Base-by-base conservation (phyloP, 2,888 invertebrate species). In the Thereva unica region DNA sequence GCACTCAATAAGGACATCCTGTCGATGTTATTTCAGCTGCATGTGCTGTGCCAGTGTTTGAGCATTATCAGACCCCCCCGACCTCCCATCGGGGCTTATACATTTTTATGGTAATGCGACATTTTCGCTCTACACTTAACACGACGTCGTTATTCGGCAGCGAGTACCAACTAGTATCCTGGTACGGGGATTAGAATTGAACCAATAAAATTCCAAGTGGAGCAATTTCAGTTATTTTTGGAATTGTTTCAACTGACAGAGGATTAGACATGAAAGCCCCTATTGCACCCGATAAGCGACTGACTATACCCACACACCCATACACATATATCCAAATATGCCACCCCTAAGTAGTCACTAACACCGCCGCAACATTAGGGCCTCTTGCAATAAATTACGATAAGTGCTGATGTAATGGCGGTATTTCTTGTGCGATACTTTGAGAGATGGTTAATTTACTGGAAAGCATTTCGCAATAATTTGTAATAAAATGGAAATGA, bases 241-340 rank as follows among this genome's bases (percentile, higher is more conserved):
- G 68, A 57, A 56, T 57, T 65, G 57, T 68, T 65, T 59, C 57
- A 65, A 59, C 56, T 65, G 68, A 65, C 64, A 64, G 54, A 54
- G 65, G 68, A 65, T 59, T 68, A 65, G 64, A 65, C 59, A 59
- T 61, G 59, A 57, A 64, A 68, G 41, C 41, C 61, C 61, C 61
- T 6, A 23, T 10, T 59, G 47, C n/a, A 10, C 50, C 55, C 23
- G 23, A 23, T 23, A 23, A 23, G 2, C 23, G 23, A 2, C 23
- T 23, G 23, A 23, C 23, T 23, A 23, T 23, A 23, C 23, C 23
- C 23, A 23, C 23, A 23, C 23, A 23, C 23, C 1, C 2, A 23
- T 23, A 23, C 23, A 23, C 2, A 23, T 23, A 23, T 23, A 23
- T n/a, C n/a, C 23, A 23, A 23, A 23, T 23, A 23, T 23, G 23